Conservation (phyloP, 2,113 vertebrate genomes). For the Crotalus tigris region DNA sequence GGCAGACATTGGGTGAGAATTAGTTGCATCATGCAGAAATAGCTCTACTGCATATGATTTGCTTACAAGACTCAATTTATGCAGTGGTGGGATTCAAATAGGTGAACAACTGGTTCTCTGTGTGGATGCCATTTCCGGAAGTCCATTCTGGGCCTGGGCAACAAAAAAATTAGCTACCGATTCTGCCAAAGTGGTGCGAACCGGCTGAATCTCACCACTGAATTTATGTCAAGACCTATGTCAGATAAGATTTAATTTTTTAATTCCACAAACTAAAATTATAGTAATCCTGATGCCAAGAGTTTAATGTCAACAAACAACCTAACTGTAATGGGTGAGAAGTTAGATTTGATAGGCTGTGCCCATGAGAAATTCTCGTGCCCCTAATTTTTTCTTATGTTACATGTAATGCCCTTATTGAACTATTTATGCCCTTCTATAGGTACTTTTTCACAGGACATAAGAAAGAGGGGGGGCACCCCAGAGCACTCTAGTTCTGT, state of each 20-base stretch:
- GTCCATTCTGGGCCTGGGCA: too few relatives aligned
- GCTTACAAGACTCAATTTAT: not conserved
- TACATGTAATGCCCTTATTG: not conserved
- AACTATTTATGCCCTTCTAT: not conserved
- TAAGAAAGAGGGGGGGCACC: not conserved
- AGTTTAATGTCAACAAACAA: not conserved
- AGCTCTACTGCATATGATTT: not conserved
- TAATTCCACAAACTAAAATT: not conserved
- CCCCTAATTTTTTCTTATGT: not conserved
- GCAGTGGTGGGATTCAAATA: too few relatives aligned
- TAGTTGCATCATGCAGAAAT: not conserved
- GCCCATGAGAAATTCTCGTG: not conserved
- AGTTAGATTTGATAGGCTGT: not conserved
- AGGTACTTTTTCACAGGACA: not conserved
- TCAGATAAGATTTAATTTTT: not conserved
- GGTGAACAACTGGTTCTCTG: too few relatives aligned
- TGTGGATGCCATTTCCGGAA: too few relatives aligned
- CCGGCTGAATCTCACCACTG: too few relatives aligned
- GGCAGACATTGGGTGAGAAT: not conserved
- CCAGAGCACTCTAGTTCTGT: not conserved
- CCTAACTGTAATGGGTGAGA: not conserved
- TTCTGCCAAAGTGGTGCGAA: too few relatives aligned
- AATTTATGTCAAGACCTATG: not conserved
- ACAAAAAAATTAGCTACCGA: too few relatives aligned
- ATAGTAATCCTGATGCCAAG: not conserved